Conservation (phyloP, 2,113 vertebrate species). For the Eclectus roratus region DNA sequence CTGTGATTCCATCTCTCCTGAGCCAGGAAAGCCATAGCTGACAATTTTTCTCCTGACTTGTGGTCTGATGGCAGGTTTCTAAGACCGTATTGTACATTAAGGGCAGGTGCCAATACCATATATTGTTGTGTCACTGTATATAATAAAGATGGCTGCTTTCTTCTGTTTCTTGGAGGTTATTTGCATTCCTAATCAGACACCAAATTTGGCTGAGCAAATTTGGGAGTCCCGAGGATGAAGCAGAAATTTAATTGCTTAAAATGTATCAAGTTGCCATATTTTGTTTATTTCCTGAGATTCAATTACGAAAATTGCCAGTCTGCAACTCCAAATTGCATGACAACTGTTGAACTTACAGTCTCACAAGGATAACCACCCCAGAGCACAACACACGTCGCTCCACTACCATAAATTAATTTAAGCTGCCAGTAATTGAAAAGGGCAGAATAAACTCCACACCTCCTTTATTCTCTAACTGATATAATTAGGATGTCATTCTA, state of each 20-base stretch:
- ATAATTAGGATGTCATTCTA: conserved; percentile 3
- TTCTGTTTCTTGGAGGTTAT: not conserved
- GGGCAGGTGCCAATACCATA: not conserved
- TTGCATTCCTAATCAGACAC: not conserved
- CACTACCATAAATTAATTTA: conserved; percentile 16
- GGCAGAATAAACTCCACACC: conserved; percentile 2
- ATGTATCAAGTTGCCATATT: conserved; percentile 56
- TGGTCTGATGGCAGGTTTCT: not conserved
- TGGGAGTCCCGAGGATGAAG: conserved; percentile 27
- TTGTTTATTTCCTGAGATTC: conserved; percentile 62
- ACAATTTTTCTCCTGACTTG: not conserved
- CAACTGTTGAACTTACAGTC: conserved; percentile 54
- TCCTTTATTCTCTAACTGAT: not conserved
- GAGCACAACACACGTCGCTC: not conserved
- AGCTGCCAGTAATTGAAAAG: conserved; percentile 20
- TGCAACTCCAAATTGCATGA: conserved; percentile 39
- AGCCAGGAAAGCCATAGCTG: not conserved
- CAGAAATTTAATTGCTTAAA: conserved; percentile 48
- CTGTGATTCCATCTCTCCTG: not conserved
- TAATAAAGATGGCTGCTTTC: not conserved
- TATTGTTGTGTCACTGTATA: not conserved
- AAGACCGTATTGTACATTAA: not conserved
- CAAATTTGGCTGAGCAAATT: conserved; percentile 29
- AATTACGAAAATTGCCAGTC: conserved; percentile 39
- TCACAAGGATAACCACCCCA: conserved; percentile 40